These are phyloP conservation scores for Phylloscopus collybita DNA, from an alignment of 2,797 vertebrate species.

Conservation along the genomic window DNA sequence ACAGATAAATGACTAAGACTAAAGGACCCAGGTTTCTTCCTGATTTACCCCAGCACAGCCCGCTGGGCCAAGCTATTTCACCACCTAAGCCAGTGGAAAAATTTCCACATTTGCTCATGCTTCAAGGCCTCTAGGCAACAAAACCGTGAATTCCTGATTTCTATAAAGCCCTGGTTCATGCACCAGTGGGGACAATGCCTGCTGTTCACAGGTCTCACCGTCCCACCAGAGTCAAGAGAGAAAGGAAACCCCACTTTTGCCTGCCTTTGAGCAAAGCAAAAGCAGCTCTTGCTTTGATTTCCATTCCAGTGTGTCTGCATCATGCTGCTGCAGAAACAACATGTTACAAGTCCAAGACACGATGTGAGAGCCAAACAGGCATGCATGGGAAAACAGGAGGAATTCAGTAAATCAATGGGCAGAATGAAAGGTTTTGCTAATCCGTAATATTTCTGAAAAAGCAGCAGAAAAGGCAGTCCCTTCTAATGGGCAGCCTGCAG, in stretches of 20 bases:
- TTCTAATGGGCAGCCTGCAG: background rate
- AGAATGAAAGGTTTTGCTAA: background rate
- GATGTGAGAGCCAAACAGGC: background rate
- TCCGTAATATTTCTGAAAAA: background rate
- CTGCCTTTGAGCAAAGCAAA: background rate
- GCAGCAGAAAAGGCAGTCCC: background rate
- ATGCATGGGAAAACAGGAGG: background rate
- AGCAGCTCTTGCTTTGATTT: background rate
- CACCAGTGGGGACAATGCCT: background rate
- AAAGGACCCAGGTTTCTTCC: background rate
- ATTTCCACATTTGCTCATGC: background rate
- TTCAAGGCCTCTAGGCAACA: background rate
- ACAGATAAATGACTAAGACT: background rate
- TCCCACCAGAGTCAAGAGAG: background rate
- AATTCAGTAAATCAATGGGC: background rate
- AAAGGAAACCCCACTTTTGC: background rate
- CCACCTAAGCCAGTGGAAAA: background rate
- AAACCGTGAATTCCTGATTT: background rate
- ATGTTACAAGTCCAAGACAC: background rate
- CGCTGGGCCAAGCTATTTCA: background rate
- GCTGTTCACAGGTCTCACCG: background rate
- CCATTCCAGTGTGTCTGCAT: background rate
- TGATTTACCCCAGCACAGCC: background rate
- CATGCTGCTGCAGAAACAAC: background rate
- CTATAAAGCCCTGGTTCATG: background rate